phyloP scores from a whole-genome alignment of 2,888 invertebrate genomes.

The Pandemis cinnamomeana region DNA sequence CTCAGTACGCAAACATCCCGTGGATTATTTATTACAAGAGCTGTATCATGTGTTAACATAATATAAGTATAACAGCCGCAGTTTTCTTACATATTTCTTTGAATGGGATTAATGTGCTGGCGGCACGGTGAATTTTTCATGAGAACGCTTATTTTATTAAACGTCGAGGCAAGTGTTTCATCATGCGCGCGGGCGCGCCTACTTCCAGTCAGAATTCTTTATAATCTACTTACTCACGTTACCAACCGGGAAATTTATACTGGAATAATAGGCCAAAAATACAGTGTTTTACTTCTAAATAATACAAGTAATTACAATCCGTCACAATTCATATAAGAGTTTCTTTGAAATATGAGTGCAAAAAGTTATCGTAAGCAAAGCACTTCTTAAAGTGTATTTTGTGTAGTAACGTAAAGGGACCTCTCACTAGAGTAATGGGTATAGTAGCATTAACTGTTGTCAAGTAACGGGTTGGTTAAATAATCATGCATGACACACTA shows the following conservation, averaged over 20 bases:
- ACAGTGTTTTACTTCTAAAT: not conserved
- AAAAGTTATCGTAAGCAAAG: too few species aligned
- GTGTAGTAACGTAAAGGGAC: too few species aligned
- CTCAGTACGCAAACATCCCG: conserved; percentile 66
- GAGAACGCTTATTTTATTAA: not conserved
- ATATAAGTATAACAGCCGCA: not conserved
- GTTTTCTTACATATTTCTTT: not conserved
- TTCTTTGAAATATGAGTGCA: not conserved
- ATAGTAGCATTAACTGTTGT: not conserved
- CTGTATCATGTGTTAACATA: conserved; percentile 13
- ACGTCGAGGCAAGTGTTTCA: not conserved
- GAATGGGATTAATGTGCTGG: conserved; percentile 9
- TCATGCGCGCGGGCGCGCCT: not conserved
- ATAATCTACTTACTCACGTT: not conserved
- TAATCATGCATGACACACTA: conserved; percentile 11
- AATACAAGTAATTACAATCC: not conserved
- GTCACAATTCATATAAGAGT: not conserved
- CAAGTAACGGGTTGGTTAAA: not conserved
- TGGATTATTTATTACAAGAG: conserved; percentile 43
- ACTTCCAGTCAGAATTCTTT: not conserved
- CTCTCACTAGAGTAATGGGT: too few species aligned
- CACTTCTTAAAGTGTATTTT: not conserved
- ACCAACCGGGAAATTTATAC: too few species aligned
- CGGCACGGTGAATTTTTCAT: not conserved
- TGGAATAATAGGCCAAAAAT: not conserved